Conservation (phyloP, 2,113 vertebrate species). For the Leptobrachium ailaonicum region DNA sequence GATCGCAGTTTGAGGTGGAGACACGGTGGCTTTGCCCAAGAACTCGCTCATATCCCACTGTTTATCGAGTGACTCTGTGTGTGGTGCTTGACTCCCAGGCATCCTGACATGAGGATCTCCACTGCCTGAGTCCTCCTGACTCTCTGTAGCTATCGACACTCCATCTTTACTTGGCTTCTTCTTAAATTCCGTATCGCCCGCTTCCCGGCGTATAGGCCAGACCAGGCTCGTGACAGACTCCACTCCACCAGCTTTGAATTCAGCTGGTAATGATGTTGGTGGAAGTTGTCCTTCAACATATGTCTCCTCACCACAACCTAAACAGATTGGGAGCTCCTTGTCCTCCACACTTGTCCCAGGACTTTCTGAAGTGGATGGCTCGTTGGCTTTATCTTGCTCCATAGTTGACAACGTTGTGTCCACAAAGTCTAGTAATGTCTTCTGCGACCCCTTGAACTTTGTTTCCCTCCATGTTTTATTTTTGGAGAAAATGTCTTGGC, state of each 20-base stretch:
- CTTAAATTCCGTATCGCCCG: slow-evolving; percentile 55
- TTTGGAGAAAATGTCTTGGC: not conserved
- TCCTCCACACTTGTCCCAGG: slow-evolving; percentile 44
- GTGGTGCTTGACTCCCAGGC: not conserved
- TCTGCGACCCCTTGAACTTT: not conserved
- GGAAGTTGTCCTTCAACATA: slow-evolving; percentile 35
- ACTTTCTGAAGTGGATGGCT: slow-evolving; percentile 54
- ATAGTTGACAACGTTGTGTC: not conserved
- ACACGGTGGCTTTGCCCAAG: slow-evolving; percentile 10
- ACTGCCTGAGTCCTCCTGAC: slow-evolving; percentile 76
- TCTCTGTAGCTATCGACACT: slow-evolving; percentile 52
- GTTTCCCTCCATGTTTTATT: not conserved
- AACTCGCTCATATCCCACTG: slow-evolving; percentile 57
- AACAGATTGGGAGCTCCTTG: slow-evolving; percentile 60
- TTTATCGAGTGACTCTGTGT: not conserved
- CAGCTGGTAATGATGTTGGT: not conserved
- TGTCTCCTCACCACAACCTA: slow-evolving; percentile 54
- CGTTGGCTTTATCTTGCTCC: not conserved
- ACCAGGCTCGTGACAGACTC: slow-evolving; percentile 57
- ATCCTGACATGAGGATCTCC: slow-evolving; percentile 56
- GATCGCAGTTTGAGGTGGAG: slow-evolving; percentile 33
- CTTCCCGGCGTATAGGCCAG: slow-evolving; percentile 40
- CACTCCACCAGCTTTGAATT: not conserved
- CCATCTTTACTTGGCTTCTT: slow-evolving; percentile 22
- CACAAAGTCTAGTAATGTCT: not conserved